phyloP scores from a whole-genome alignment of 2,888 invertebrate genomes.

The Ormyrus thymus region DNA sequence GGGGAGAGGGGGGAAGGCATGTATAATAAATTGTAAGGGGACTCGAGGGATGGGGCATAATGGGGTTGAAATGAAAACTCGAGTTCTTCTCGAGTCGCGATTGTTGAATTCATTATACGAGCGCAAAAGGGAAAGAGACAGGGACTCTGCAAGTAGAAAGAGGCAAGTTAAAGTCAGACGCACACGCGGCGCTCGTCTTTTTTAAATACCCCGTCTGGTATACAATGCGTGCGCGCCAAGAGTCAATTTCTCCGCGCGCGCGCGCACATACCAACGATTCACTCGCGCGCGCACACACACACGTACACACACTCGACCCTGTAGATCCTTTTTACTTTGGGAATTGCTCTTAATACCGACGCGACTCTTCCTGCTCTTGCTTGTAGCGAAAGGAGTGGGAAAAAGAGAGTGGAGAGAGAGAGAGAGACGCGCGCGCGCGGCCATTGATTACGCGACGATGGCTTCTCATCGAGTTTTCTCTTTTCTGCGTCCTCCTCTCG shows the following conservation, averaged over 20 bases:
- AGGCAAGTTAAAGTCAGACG: conserved; percentile 17
- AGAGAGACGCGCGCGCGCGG: neutral
- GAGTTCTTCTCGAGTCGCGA: conserved; percentile 38
- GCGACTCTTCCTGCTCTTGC: neutral
- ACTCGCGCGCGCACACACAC: neutral
- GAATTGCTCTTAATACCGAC: conserved; percentile 22
- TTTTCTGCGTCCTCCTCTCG: neutral
- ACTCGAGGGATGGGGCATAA: conserved; percentile 45
- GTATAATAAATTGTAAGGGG: conserved; percentile 57
- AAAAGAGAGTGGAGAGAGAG: too few relatives aligned
- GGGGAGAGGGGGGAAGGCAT: conserved; percentile 19
- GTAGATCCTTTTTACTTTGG: neutral
- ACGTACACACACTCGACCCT: too few relatives aligned
- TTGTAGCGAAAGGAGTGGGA: neutral
- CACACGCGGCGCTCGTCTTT: neutral
- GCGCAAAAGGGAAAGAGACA: too few relatives aligned
- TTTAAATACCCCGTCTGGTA: neutral
- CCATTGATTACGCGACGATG: conserved; percentile 47
- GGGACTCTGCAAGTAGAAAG: conserved; percentile 16
- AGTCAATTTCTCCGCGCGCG: conserved; percentile 6
- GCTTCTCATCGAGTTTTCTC: conserved; percentile 38
- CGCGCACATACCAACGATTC: neutral
- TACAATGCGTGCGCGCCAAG: neutral
- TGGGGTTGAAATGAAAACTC: conserved; percentile 50
- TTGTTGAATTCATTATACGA: conserved; percentile 54